Evolutionary conservation across 2,113 vertebrate species (phyloP), one percentile per base, ranked within the genome.

Genomic region (Uria aalge): DNA sequence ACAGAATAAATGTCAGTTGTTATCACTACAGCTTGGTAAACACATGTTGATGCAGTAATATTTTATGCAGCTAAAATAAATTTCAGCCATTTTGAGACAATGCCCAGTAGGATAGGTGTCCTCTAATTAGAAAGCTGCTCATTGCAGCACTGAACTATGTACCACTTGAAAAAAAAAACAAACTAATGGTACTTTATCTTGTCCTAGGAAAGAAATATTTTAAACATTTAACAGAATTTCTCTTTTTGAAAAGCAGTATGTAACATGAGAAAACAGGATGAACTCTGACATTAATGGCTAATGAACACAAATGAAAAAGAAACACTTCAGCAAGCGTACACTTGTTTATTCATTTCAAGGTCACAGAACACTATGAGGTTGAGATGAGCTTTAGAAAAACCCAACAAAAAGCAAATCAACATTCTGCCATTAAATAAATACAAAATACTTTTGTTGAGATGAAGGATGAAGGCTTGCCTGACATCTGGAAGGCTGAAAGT

Each of bases 291-390:
- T 56, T 69, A 92, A 48, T 41, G 34, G 69, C 34, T 90, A 78
- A 88, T 60, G 57, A 85, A 48, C n/a, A 92, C 36, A 89, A 67
- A 85, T 60, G 32, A 95, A 91, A 97, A n/a, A 41, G 48, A 87
- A 96, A 93, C 43, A 41, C 48, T 94, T 93, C 13, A 57, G 77
- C 43, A 60, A 73, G 52, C 43, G 62, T 26, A 56, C 6, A 34
- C 53, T 85, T 91, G 12, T 41, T 38, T 55, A 52, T 62, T 77
- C 36, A 60, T 47, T 90, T 76, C 52, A 73, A 90, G 62, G 56
- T 22, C 66, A 56, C 48, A 83, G 63, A 76, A 92, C 53, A 91
- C 23, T 12, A 40, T 5, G 30, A 92, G 40, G 60, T 78, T 13
- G 3, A 73, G 60, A 88, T 6, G 9, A 91, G 80, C 60, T 80